Conservation (phyloP, 2,797 vertebrate genomes). For the Helostoma temminkii region DNA sequence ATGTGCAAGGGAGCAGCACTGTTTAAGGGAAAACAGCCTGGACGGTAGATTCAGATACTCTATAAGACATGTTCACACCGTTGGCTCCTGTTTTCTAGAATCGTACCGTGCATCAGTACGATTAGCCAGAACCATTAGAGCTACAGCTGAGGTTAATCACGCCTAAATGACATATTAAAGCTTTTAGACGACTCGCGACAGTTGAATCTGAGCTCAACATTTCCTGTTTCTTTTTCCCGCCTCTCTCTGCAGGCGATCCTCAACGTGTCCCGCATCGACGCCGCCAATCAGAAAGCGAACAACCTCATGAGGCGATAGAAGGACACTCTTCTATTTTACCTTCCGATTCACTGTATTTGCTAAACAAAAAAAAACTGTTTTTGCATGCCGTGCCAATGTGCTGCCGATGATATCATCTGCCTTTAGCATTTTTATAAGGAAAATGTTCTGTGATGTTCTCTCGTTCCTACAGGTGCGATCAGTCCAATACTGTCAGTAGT, state of each 20-base stretch:
- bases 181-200: no score
- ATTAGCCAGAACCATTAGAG: not conserved
- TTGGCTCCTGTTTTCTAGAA: no score
- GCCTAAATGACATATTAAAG: no score
- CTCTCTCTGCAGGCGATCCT: slow-evolving; percentile 75
- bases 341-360: not conserved
- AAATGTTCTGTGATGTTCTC: not conserved
- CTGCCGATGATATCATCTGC: no score
- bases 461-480: not conserved
- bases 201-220: no score
- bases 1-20: no score
- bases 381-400: not conserved
- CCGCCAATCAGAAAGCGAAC: slow-evolving; percentile 87
- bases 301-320: slow-evolving; percentile 82
- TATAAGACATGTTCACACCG: no score
- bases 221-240: slow-evolving; percentile 13
- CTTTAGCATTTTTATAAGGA: not conserved
- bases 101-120: no score
- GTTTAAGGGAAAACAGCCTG: no score
- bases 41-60: no score
- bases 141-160: not conserved
- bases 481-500: not conserved
- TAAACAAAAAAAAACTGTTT: not conserved
- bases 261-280: slow-evolving; percentile 86
- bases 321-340: not conserved